A percentile compares a stretch with the other conserved stretches of the same genome.
phyloP scores from a whole-genome alignment of 2,797 vertebrate genomes.

The Malurus splendens region DNA sequence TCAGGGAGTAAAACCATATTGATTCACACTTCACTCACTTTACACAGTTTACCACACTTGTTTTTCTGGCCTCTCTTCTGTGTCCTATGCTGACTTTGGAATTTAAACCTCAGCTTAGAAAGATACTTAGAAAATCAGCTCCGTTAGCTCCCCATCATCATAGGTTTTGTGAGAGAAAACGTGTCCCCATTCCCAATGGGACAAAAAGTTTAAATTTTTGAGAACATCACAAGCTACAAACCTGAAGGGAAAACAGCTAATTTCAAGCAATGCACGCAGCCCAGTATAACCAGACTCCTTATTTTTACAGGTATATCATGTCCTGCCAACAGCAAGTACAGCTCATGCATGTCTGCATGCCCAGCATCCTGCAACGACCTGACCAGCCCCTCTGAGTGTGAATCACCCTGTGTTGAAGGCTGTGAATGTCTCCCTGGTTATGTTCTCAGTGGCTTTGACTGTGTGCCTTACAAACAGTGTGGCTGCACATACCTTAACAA shows the following conservation, averaged over 20 bases:
- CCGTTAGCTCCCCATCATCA: neutral
- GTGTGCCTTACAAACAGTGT: constrained; percentile 64
- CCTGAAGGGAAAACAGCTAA: neutral
- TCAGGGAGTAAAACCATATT: neutral
- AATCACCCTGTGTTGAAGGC: constrained; percentile 53
- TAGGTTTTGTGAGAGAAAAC: neutral
- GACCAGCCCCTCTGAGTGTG: constrained; percentile 57
- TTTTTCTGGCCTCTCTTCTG: neutral
- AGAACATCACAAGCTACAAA: neutral
- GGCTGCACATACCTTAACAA: constrained; percentile 58
- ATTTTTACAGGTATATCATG: constrained; percentile 46
- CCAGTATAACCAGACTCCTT: neutral
- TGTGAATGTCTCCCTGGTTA: constrained; percentile 66
- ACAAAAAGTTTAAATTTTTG: neutral
- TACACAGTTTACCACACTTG: neutral
- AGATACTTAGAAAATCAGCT: neutral
- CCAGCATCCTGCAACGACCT: constrained; percentile 59
- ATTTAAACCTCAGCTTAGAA: neutral
- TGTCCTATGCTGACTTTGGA: neutral
- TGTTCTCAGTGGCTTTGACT: constrained; percentile 55
- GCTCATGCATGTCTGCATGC: constrained; percentile 51
- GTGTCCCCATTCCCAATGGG: neutral
- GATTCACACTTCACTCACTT: neutral
- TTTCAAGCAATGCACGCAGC: neutral
- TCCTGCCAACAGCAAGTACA: constrained; percentile 60